Evolutionary conservation across 2,113 vertebrate species (phyloP), one percentile per base, ranked within the genome.

Genomic region (Spermophilus dauricus): DNA sequence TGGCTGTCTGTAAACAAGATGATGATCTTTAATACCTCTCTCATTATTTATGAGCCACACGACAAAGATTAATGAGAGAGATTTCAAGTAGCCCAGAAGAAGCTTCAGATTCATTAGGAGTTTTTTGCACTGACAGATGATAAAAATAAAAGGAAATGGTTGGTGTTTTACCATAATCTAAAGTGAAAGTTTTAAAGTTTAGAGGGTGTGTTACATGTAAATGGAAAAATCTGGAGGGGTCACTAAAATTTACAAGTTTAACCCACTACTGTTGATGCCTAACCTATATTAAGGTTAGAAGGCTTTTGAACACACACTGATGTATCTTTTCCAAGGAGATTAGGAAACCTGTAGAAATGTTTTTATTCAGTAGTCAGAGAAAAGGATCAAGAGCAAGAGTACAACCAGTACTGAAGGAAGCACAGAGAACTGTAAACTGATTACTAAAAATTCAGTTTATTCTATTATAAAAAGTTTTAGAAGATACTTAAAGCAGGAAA

Each of bases 11-110:
- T 97, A 97, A 97, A 97, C 97, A 97, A 94, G 72, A 92, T 86
- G 95, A 95, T 96, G 92, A 85, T 96, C 67, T 98, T 95, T 97
- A 96, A 96, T 97, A 86, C 56, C 28, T 42, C 92, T 98, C 92
- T 98, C 97, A 92, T 96, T 97, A 97, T 98, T 98, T 97, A 95
- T 96, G 96, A 97, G 75, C 77, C 97, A 94, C 76, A 86, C 70
- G 95, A 87, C 96, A 90, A 16, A 96, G 92, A 98, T 98, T 93
- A 97, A 95, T 93, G 95, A 96, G 94, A 86, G 53, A 90, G 89
- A 81, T 93, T 89, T 92, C 39, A n/a, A 86, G 90, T 92, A 97
- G 90, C 63, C 81, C 67, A 58, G 73, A 78, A 82, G 84, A 90
- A 90, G 72, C 91, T 94, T 96, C 88, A 73, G 81, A 94, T 95